Conservation (phyloP, 2,888 invertebrate genomes). For the Caenorhabditis angaria region DNA sequence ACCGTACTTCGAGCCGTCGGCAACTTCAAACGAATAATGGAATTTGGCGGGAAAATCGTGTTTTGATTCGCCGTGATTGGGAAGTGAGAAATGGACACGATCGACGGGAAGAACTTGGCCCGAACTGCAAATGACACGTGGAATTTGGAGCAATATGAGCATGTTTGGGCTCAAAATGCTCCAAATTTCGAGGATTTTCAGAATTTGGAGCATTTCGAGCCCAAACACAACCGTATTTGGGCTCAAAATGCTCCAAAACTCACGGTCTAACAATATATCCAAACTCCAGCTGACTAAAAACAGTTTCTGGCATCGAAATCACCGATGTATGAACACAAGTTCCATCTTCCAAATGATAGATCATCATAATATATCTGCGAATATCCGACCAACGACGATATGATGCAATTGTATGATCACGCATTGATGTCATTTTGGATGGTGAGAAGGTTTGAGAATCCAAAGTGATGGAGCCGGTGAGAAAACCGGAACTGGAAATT, state of each 20-base stretch:
- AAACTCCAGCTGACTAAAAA: conserved; percentile 76
- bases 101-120: conserved; percentile 58
- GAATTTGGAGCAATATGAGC: neutral
- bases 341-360: conserved; percentile 81
- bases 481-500: conserved; percentile 54
- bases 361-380: conserved; percentile 78
- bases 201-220: neutral
- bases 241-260: conserved; percentile 13
- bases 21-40: conserved; percentile 62
- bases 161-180: neutral
- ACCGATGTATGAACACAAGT: conserved; percentile 80
- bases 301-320: conserved; percentile 81
- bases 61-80: conserved; percentile 63
- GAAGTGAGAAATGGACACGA: conserved; percentile 58
- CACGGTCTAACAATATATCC: conserved; percentile 74
- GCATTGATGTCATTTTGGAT: conserved; percentile 78
- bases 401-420: conserved; percentile 84
- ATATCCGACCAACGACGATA: conserved; percentile 64
- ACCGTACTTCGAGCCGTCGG: conserved; percentile 40
- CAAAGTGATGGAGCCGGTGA: conserved; percentile 52
- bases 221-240: no score
- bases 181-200: neutral
- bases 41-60: conserved; percentile 64
- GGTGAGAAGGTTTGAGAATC: conserved; percentile 17
- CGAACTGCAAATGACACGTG: conserved; percentile 48